Percentiles rank a stretch among this genome's conserved stretches.
Evolutionary conservation across 2,113 vertebrate species (phyloP).

Genomic region (Scolopax mira): DNA sequence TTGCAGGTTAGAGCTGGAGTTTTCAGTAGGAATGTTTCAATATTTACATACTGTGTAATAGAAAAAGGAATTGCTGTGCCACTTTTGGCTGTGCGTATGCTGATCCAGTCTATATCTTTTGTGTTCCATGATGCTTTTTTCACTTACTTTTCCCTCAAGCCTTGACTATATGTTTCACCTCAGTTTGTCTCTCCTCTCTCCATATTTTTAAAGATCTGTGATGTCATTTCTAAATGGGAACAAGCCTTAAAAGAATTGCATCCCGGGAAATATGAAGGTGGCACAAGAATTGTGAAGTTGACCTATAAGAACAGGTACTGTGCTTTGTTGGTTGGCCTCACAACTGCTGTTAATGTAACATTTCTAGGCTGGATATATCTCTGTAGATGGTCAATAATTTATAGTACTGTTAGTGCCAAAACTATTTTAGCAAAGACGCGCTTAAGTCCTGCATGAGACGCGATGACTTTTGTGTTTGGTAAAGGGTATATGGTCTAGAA

Average conservation of each 20-base stretch:
- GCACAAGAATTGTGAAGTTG: conserved; percentile 85
- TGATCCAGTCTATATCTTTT: not conserved
- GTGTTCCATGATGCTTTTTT: not conserved
- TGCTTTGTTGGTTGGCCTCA: not conserved
- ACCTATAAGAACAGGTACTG: conserved; percentile 88
- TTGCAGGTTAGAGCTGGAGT: not conserved
- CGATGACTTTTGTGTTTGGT: not conserved
- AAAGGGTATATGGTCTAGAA: not conserved
- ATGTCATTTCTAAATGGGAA: conserved; percentile 92
- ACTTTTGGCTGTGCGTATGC: not conserved
- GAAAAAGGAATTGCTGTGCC: not conserved
- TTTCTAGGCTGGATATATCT: not conserved
- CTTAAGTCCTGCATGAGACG: not conserved
- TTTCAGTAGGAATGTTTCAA: not conserved
- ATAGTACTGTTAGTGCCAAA: not conserved
- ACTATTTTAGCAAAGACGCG: not conserved
- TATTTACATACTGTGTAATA: not conserved
- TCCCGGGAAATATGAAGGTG: conserved; percentile 86
- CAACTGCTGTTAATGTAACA: not conserved
- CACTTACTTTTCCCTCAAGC: not conserved
- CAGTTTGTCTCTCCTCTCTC: not conserved
- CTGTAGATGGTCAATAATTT: not conserved
- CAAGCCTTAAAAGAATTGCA: conserved; percentile 88
- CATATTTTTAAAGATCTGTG: conserved; percentile 81
- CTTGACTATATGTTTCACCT: not conserved